phyloP scores from a whole-genome alignment of 1,140 invertebrate genomes.

The Penaeus chinensis region DNA sequence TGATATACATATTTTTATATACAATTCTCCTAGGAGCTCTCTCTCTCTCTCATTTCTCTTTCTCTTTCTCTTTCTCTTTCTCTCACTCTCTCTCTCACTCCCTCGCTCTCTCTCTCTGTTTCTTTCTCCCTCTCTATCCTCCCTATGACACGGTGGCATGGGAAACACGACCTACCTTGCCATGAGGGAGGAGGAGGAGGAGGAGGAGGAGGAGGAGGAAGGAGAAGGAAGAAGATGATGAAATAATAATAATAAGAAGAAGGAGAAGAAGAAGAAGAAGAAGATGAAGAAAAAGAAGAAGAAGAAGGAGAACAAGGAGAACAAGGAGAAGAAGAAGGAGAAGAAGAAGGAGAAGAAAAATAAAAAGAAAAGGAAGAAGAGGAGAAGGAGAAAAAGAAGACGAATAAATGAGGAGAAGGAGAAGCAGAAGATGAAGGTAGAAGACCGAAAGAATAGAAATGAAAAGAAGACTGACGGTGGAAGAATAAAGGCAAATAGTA shows the following conservation, averaged over 20 bases:
- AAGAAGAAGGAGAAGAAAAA: not conserved
- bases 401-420: not conserved
- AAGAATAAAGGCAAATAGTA: not conserved
- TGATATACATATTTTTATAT: too few relatives aligned
- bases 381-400: not conserved
- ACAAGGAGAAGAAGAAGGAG: not conserved
- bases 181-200: not conserved
- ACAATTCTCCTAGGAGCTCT: too few relatives aligned
- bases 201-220: not conserved
- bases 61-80: not conserved
- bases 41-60: too few relatives aligned
- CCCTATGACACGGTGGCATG: not conserved
- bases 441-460: not conserved
- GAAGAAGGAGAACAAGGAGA: not conserved
- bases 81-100: not conserved
- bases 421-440: not conserved
- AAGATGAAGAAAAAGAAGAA: not conserved
- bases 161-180: not conserved
- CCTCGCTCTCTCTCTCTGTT: not conserved
- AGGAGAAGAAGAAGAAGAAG: not conserved
- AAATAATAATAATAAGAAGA: not conserved
- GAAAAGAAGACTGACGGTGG: not conserved
- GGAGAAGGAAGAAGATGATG: not conserved
- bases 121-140: constrained; percentile 11
- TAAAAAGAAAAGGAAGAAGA: not conserved